A percentile compares a stretch with the other conserved stretches of the same genome.
Evolutionary conservation across 2,113 vertebrate species (phyloP).

Genomic region (Halichoeres trimaculatus): DNA sequence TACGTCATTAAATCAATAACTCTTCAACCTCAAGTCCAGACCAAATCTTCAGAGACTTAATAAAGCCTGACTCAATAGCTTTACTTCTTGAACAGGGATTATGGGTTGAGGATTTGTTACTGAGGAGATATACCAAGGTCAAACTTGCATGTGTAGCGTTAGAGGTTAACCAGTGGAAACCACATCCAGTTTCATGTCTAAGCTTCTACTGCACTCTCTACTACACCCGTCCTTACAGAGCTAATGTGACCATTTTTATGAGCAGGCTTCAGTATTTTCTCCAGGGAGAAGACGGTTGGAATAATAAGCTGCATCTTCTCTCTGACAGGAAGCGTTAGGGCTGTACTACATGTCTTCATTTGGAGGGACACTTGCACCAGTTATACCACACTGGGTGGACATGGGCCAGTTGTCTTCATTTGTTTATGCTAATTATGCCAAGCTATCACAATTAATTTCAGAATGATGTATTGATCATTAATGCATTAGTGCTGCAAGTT

Average conservation of each 20-base stretch:
- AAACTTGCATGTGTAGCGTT: background rate
- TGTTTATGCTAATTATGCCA: conserved; percentile 49
- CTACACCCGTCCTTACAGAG: too few species aligned
- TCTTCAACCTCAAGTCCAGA: too few species aligned
- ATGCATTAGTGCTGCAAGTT: conserved; percentile 8
- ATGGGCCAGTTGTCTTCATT: conserved; percentile 38
- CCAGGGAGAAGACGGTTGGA: conserved; percentile 3
- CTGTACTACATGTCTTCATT: conserved; percentile 32
- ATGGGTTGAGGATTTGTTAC: too few species aligned
- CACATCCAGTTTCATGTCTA: background rate
- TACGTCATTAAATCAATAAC: too few species aligned
- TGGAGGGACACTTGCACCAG: background rate
- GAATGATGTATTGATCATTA: conserved; percentile 34
- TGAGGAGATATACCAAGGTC: too few species aligned
- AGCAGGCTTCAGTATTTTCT: conserved; percentile 11
- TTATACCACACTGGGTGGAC: conserved; percentile 16
- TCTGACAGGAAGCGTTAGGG: conserved; percentile 22
- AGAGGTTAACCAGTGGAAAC: background rate
- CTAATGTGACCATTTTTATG: conserved; percentile 3
- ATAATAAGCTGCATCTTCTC: conserved; percentile 37
- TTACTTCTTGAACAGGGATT: too few species aligned
- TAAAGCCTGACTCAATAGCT: too few species aligned
- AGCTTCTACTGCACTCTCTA: too few species aligned
- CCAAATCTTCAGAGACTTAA: too few species aligned
- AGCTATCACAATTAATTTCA: conserved; percentile 39